Percentiles rank a stretch among this genome's conserved stretches.
Evolutionary conservation across 2,113 vertebrate species (phyloP).

Genomic region (Ondatra zibethicus): DNA sequence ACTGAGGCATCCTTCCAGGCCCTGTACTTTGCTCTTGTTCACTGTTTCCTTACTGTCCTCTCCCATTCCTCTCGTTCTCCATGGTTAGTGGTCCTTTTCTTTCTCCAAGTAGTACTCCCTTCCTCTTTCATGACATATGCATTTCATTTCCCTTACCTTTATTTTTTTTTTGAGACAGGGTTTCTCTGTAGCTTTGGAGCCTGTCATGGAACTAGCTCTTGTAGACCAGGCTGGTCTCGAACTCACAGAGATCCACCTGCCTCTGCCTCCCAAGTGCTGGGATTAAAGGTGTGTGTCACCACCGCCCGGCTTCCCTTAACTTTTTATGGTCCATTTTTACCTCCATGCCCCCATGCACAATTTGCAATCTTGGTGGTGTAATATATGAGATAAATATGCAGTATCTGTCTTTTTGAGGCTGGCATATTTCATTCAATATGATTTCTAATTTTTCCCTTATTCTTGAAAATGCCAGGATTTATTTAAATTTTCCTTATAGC

Average conservation of each 20-base stretch:
- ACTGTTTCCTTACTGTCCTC: neutral
- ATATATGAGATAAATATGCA: neutral
- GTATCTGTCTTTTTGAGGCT: neutral
- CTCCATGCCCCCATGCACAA: neutral
- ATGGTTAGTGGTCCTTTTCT: neutral
- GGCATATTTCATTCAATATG: neutral
- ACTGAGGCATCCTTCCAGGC: too few species aligned
- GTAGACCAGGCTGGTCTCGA: too few species aligned
- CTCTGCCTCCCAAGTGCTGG: too few species aligned
- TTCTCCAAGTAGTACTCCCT: neutral
- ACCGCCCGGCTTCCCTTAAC: too few species aligned
- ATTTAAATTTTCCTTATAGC: neutral
- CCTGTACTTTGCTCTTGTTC: neutral
- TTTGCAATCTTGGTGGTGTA: neutral
- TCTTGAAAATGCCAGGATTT: neutral
- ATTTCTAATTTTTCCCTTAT: neutral
- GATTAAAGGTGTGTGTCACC: too few species aligned
- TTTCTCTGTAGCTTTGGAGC: too few species aligned
- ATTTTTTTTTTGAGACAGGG: too few species aligned
- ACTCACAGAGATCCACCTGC: too few species aligned
- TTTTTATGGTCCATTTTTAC: neutral
- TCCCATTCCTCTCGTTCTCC: neutral
- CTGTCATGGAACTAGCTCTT: too few species aligned
- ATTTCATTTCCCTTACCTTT: neutral
- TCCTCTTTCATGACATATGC: neutral